Evolutionary conservation across 2,113 vertebrate species (phyloP), one percentile per base, ranked within the genome.

Genomic region (Xenus cinereus): DNA sequence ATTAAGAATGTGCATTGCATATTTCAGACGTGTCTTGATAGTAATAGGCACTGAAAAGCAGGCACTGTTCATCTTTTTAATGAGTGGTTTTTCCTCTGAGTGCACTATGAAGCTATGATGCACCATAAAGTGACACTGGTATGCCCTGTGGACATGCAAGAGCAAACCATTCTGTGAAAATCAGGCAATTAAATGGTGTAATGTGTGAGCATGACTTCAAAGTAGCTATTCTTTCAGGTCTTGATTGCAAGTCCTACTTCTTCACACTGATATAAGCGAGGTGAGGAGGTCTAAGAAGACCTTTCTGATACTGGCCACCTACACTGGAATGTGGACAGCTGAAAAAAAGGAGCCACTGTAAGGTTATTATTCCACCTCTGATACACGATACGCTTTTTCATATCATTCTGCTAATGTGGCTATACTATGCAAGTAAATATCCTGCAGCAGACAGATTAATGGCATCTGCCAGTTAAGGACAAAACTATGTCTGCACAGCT

Each of bases 1-100:
- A 89, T 97, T 97, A 97, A 96, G 90, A 96, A 96, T 97, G 84
- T 91, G 86, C 60, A 96, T 59, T 92, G 94, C 91, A 87, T 84
- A 90, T 97, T 95, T 94, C 81, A 95, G 95, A 83, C 51, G 46
- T 82, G 71, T 92, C 91, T 84, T 85, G 80, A 87, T 95, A 82
- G 89, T 73, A 95, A 96, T 69, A 95, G 60, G 92, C 3, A 6
- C 75, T 48, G 73, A 84, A 93, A 96, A 92, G 89, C 77, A 96
- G 48, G 53, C 35, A 84, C 69, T 54, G 74, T 89, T 95, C 95
- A 79, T 92, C 87, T 90, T 95, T 96, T 84, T 97, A 97, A 95
- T 87, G 94, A 97, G 89, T 85, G 92, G 86, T 79, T 97, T 95
- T 95, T 74, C 81, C 62, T 93, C 69, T 63, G 84, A 91, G 89